A percentile compares a stretch with the other conserved stretches of the same genome.
phyloP scores from a whole-genome alignment of 1,140 invertebrate genomes.

The Drosophila rhopaloa region DNA sequence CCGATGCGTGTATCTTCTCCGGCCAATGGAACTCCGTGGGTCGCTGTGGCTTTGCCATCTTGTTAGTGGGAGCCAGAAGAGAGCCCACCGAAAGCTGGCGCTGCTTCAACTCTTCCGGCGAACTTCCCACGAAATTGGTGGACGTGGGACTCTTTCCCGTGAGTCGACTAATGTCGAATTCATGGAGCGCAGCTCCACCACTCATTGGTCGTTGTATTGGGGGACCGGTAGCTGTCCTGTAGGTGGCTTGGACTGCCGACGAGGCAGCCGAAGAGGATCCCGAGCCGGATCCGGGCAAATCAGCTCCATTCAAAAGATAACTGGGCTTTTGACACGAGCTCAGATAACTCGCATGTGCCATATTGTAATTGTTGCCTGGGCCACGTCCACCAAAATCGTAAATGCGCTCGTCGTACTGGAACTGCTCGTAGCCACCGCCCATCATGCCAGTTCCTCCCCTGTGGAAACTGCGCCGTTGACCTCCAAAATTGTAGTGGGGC shows the following conservation, averaged over 20 bases:
- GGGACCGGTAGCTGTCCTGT: conserved; percentile 35
- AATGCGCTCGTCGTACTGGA: conserved; percentile 77
- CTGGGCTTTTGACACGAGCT: conserved; percentile 48
- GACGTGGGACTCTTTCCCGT: conserved; percentile 85
- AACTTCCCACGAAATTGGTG: conserved; percentile 74
- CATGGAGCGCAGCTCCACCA: conserved; percentile 59
- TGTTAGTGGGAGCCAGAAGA: conserved; percentile 8
- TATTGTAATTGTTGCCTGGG: conserved; percentile 74
- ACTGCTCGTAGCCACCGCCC: conserved; percentile 62
- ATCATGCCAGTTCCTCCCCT: conserved; percentile 16
- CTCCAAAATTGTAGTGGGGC: conserved; percentile 81
- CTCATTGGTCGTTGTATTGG: conserved; percentile 53
- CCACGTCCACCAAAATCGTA: conserved; percentile 83
- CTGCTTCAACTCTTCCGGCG: conserved; percentile 63
- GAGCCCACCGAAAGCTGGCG: conserved; percentile 37
- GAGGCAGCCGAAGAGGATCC: conserved; percentile 76
- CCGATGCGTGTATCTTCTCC: conserved; percentile 82
- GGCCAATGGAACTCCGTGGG: conserved; percentile 82
- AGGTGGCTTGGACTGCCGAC: conserved; percentile 60
- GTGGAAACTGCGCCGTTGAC: conserved; percentile 64
- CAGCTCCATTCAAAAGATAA: conserved; percentile 37
- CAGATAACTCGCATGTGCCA: conserved; percentile 22
- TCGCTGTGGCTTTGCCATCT: conserved; percentile 52
- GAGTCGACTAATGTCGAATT: conserved; percentile 83
- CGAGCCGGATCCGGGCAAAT: conserved; percentile 59